Evolutionary conservation across 2,113 vertebrate species (phyloP).

Genomic region (Brachirus orientalis): DNA sequence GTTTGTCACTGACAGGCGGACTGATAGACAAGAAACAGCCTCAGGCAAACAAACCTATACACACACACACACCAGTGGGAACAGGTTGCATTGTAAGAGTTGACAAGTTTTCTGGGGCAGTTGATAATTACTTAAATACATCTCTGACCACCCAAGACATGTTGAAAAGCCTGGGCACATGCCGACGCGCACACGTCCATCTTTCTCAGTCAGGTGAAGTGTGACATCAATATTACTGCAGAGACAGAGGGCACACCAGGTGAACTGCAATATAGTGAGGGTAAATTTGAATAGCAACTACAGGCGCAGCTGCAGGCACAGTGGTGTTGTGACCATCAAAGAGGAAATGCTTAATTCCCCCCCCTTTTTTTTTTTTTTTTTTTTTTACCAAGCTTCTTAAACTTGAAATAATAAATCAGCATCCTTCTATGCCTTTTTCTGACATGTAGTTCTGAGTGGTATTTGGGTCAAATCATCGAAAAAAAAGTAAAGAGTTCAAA

Average conservation of each 20-base stretch:
- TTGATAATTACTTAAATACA: constrained; percentile 53
- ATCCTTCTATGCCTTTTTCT: constrained; percentile 14
- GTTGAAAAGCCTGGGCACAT: not conserved
- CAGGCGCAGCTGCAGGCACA: constrained; percentile 41
- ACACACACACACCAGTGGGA: not conserved
- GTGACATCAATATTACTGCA: constrained; percentile 52
- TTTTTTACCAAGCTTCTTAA: too few species aligned
- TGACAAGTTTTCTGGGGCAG: constrained; percentile 53
- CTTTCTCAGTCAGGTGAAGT: too few species aligned
- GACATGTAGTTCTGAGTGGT: too few species aligned
- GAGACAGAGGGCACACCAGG: too few species aligned
- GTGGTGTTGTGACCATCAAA: constrained; percentile 31
- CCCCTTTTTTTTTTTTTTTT: too few species aligned
- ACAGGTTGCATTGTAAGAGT: constrained; percentile 34
- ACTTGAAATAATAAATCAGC: constrained; percentile 35
- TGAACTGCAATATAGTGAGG: too few species aligned
- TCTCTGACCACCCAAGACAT: constrained; percentile 36
- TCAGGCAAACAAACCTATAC: constrained; percentile 7
- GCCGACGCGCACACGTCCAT: too few species aligned
- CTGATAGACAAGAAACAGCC: constrained; percentile 30
- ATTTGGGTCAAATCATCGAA: too few species aligned
- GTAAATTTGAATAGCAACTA: constrained; percentile 43
- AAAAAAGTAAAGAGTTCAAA: too few species aligned
- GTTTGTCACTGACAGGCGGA: constrained; percentile 35
- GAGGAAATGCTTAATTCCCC: too few species aligned